Evolutionary conservation across 2,888 invertebrate genomes (phyloP).

Genomic region (Molanna angustata): DNA sequence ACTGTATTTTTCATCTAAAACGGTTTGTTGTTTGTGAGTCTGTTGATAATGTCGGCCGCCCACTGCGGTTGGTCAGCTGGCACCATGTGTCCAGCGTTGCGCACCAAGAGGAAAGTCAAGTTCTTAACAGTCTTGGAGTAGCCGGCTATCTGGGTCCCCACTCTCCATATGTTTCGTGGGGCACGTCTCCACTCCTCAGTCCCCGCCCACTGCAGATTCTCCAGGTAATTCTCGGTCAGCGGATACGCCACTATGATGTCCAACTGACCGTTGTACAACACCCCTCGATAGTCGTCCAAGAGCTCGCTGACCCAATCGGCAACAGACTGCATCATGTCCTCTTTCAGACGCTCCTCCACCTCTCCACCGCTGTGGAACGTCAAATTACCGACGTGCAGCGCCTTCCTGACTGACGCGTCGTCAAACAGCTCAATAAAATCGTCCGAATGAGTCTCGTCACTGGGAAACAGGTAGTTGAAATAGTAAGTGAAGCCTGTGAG

Average conservation of each 20-base stretch:
- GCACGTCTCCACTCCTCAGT: slow-evolving; percentile 65
- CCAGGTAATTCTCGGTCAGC: slow-evolving; percentile 74
- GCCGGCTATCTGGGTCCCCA: slow-evolving; percentile 68
- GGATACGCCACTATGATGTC: slow-evolving; percentile 91
- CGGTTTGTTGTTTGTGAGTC: slow-evolving; percentile 60
- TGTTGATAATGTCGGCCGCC: slow-evolving; percentile 69
- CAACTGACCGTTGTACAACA: slow-evolving; percentile 87
- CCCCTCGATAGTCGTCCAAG: slow-evolving; percentile 64
- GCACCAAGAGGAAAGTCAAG: slow-evolving; percentile 69
- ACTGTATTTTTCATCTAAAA: too few species aligned
- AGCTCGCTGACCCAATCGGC: slow-evolving; percentile 70
- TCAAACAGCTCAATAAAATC: slow-evolving; percentile 48
- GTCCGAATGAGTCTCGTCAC: slow-evolving; percentile 51
- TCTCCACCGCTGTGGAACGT: slow-evolving; percentile 61
- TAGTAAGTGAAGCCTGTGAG: slow-evolving; percentile 74
- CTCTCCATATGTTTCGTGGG: slow-evolving; percentile 65
- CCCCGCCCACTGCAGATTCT: slow-evolving; percentile 66
- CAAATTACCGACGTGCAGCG: slow-evolving; percentile 82
- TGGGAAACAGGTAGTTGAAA: slow-evolving; percentile 68
- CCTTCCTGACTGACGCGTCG: slow-evolving; percentile 59
- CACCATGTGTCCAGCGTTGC: slow-evolving; percentile 82
- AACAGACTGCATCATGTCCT: slow-evolving; percentile 80
- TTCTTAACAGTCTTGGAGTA: slow-evolving; percentile 71
- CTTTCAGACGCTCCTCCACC: slow-evolving; percentile 69
- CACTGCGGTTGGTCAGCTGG: slow-evolving; percentile 76